Evolutionary conservation across 2,797 vertebrate genomes (phyloP).

Genomic region (Macropus fuliginosus): DNA sequence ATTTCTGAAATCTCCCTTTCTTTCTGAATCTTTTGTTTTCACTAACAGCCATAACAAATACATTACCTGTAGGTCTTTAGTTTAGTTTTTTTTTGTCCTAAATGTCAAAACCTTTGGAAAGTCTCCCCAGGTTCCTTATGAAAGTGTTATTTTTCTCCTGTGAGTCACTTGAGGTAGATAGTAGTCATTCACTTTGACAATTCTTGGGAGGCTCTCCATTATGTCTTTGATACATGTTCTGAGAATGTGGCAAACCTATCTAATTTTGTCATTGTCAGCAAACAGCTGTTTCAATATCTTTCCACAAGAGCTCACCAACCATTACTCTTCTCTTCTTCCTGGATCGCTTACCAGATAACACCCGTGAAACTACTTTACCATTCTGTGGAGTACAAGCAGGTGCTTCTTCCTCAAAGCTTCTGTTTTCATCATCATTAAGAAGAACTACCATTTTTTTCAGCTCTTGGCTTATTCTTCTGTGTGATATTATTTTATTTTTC

Average conservation of each 20-base stretch:
- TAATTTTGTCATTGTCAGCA: background rate
- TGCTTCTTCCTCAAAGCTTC: no score
- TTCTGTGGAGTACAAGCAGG: background rate
- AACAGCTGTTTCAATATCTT: background rate
- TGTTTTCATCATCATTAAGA: no score
- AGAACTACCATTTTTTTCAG: no score
- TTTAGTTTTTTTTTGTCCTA: background rate
- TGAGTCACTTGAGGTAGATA: background rate
- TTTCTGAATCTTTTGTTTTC: background rate
- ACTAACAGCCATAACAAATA: background rate
- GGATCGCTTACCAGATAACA: no score
- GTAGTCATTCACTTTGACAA: background rate
- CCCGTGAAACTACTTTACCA: background rate
- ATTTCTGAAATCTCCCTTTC: background rate
- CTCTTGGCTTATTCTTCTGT: no score
- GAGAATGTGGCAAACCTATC: background rate
- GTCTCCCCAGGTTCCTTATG: background rate
- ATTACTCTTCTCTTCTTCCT: background rate
- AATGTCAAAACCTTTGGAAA: background rate
- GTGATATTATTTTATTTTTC: no score
- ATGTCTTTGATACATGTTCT: background rate
- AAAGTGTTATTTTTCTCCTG: background rate
- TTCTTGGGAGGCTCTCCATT: background rate
- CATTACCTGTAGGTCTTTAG: background rate
- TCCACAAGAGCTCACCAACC: background rate